These are phyloP conservation scores for Lutjanus erythropterus DNA, from an alignment of 2,113 vertebrate genomes.

Conservation along the genomic window DNA sequence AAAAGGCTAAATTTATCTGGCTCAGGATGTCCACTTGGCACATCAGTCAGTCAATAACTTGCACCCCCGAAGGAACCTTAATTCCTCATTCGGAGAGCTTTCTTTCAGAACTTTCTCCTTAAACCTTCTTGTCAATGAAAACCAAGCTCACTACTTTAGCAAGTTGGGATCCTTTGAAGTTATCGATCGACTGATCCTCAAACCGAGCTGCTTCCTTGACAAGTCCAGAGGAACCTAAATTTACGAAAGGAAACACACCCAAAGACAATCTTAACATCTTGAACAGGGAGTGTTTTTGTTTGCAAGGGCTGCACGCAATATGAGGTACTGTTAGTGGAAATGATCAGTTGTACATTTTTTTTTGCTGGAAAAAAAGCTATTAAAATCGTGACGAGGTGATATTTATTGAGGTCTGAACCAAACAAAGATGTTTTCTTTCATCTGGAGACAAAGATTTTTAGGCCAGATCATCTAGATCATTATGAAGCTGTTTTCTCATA, in stretches of 20 bases:
- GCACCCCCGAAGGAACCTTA: neutral
- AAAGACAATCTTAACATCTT: neutral
- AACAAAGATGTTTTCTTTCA: no score
- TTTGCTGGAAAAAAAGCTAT: no score
- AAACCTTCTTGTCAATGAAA: neutral
- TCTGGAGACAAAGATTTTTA: no score
- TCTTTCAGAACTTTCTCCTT: neutral
- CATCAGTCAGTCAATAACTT: neutral
- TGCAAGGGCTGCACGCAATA: no score
- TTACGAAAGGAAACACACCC: neutral
- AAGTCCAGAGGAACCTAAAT: neutral
- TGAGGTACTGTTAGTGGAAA: no score
- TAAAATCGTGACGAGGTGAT: no score
- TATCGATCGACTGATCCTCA: neutral
- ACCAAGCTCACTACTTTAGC: neutral
- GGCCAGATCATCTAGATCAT: no score
- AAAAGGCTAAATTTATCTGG: constrained; percentile 60
- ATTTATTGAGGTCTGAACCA: no score
- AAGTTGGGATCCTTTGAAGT: neutral
- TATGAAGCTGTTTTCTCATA: no score
- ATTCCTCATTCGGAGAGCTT: neutral
- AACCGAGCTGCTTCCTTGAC: neutral
- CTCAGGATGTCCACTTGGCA: constrained; percentile 8
- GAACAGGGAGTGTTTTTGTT: neutral
- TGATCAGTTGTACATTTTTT: no score